Conservation (phyloP, 1,140 invertebrate species). For the Heterodera carotae region DNA sequence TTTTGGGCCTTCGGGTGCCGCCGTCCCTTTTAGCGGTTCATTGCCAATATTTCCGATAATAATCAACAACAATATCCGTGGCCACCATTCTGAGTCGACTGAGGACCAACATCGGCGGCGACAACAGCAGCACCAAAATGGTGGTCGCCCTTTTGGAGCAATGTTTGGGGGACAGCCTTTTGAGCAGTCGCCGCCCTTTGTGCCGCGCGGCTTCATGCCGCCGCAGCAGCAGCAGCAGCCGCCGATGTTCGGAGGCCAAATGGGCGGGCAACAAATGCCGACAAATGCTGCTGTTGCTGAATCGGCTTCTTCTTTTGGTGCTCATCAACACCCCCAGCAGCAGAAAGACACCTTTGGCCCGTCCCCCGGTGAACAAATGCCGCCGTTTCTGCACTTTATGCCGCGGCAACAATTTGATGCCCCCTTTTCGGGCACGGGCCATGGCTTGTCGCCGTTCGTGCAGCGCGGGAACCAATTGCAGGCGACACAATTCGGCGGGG, state of each 20-base stretch:
- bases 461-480: not conserved
- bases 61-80: not conserved
- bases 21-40: not conserved
- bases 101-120: not conserved
- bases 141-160: not conserved
- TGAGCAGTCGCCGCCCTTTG: not conserved
- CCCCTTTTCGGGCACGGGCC: not conserved
- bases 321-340: not conserved
- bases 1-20: conserved; percentile 7
- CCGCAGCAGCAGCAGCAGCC: no score
- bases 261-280: not conserved
- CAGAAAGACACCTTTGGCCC: not conserved
- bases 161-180: not conserved
- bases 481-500: no score
- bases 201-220: not conserved
- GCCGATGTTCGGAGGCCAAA: not conserved
- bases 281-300: not conserved
- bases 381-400: not conserved
- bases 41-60: not conserved
- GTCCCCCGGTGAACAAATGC: not conserved
- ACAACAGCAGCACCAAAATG: not conserved
- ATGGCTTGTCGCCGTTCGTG: not conserved
- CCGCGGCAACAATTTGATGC: not conserved
- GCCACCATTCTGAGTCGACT: no score
- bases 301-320: not conserved